A percentile compares a stretch with the other conserved stretches of the same genome.
Evolutionary conservation across 2,113 vertebrate genomes (phyloP).

Genomic region (Barbus barbus): DNA sequence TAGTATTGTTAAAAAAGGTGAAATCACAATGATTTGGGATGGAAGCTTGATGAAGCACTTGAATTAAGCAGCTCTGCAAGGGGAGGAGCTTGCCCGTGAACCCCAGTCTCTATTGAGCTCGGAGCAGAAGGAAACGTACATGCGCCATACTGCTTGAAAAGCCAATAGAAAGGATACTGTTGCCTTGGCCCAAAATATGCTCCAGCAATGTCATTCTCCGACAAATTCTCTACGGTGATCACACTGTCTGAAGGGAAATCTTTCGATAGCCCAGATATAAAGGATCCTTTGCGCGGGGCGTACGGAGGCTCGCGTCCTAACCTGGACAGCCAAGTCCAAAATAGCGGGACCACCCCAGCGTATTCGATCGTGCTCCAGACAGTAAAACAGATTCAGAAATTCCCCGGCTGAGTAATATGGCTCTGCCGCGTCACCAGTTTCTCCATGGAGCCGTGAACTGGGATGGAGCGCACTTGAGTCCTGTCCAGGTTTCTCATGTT

Average conservation of each 20-base stretch:
- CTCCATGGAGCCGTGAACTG: constrained; percentile 37
- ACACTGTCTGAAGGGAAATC: constrained; percentile 48
- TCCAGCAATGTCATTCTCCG: constrained; percentile 52
- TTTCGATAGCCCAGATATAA: constrained; percentile 41
- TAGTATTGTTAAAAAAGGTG: not conserved
- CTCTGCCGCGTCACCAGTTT: constrained; percentile 43
- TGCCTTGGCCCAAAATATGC: constrained; percentile 55
- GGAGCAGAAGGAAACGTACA: constrained; percentile 51
- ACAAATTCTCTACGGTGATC: constrained; percentile 42
- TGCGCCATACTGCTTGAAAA: constrained; percentile 50
- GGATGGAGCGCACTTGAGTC: constrained; percentile 45
- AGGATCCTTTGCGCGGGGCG: constrained; percentile 24
- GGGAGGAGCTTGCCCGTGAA: constrained; percentile 62
- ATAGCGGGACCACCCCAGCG: constrained; percentile 42
- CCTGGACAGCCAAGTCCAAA: constrained; percentile 46
- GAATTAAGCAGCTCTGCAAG: constrained; percentile 33
- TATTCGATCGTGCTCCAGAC: constrained; percentile 26
- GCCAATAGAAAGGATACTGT: constrained; percentile 49
- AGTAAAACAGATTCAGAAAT: constrained; percentile 52
- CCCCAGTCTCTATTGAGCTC: constrained; percentile 61
- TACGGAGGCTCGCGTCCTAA: constrained; percentile 18
- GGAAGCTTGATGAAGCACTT: not conserved
- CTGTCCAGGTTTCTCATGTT: constrained; percentile 44
- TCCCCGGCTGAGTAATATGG: constrained; percentile 28
- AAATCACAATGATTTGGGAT: constrained; percentile 2